Evolutionary conservation across 1,140 invertebrate genomes (phyloP).

Genomic region (Varroa destructor): DNA sequence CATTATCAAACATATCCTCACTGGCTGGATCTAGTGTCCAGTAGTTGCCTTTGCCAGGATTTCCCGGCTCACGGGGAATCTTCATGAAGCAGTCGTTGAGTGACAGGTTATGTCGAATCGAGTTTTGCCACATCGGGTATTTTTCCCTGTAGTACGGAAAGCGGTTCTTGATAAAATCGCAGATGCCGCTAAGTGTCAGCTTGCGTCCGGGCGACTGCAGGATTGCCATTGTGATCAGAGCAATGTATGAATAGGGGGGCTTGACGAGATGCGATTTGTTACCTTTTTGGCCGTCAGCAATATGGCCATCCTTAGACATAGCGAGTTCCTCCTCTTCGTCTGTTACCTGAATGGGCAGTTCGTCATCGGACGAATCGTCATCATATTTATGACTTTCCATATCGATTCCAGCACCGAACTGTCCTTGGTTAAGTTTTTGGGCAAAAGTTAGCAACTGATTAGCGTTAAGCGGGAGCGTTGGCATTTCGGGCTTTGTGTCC

Average conservation of each 20-base stretch:
- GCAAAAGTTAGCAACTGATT: constrained; percentile 4
- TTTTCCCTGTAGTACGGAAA: constrained; percentile 92
- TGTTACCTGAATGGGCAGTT: constrained; percentile 25
- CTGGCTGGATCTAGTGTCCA: constrained; percentile 93
- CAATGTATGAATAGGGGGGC: constrained; percentile 94
- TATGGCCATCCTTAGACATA: constrained; percentile 26
- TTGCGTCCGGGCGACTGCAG: constrained; percentile 92
- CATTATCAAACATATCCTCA: constrained; percentile 99
- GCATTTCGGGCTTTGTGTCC: constrained; percentile 14
- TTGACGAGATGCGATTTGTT: constrained; percentile 54
- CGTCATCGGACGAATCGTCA: constrained; percentile 24
- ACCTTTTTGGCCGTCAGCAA: constrained; percentile 34
- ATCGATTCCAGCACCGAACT: not conserved
- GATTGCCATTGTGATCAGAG: constrained; percentile 94
- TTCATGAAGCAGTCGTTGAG: constrained; percentile 99
- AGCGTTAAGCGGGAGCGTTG: constrained; percentile 2
- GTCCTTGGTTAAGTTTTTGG: not conserved
- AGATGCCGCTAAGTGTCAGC: constrained; percentile 88
- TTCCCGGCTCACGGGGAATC: constrained; percentile 90
- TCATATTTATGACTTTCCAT: constrained; percentile 10
- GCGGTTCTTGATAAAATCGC: constrained; percentile 95
- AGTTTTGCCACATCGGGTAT: constrained; percentile 92
- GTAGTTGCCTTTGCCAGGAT: constrained; percentile 97
- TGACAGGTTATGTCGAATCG: constrained; percentile 89
- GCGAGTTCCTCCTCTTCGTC: constrained; percentile 31